Conservation (phyloP, 2,113 vertebrate genomes). For the Brienomyrus brachyistius region DNA sequence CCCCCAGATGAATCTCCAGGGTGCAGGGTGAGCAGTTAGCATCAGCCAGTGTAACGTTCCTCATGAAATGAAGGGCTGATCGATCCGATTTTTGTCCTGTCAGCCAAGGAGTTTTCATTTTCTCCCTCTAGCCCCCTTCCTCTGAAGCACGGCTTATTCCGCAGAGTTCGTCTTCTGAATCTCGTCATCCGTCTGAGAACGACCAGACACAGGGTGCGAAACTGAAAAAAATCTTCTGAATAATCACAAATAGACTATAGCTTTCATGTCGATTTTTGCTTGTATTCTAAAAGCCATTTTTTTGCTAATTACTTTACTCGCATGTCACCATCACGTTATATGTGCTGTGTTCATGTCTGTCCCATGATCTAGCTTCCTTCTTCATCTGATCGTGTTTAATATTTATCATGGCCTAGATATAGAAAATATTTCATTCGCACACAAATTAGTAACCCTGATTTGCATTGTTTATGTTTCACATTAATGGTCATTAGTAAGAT, state of each 20-base stretch:
- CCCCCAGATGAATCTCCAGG: neutral
- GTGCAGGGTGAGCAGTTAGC: neutral
- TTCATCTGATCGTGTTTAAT: neutral
- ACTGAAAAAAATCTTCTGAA: neutral
- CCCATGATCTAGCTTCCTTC: neutral
- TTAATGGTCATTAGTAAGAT: neutral
- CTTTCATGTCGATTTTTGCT: neutral
- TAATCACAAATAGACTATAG: neutral
- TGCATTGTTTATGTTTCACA: conserved; percentile 2
- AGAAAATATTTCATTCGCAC: neutral
- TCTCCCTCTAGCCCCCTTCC: neutral
- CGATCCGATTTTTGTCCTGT: neutral
- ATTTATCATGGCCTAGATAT: neutral
- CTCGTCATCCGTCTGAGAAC: neutral
- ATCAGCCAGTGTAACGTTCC: neutral
- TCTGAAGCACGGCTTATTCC: neutral
- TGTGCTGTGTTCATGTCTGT: neutral
- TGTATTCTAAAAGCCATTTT: neutral
- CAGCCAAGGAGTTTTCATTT: neutral
- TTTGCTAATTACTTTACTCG: neutral
- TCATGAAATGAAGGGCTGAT: neutral
- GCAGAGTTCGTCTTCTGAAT: neutral
- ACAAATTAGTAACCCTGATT: neutral
- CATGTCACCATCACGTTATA: neutral
- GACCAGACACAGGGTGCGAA: neutral